Evolutionary conservation across 2,113 vertebrate genomes (phyloP).

Genomic region (Psephotus haematonotus): DNA sequence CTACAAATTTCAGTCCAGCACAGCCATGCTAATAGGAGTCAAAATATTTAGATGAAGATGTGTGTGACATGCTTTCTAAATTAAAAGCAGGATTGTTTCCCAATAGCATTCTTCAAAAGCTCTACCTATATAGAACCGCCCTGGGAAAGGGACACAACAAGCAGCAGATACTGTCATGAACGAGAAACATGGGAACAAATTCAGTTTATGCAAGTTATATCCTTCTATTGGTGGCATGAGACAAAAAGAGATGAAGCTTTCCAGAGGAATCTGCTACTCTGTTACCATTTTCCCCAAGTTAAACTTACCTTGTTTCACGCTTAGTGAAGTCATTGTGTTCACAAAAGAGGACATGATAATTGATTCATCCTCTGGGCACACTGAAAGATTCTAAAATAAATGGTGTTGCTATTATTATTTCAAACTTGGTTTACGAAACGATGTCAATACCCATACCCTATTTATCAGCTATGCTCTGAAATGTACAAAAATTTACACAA

Average conservation of each 20-base stretch:
- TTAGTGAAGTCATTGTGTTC: slow-evolving; percentile 98
- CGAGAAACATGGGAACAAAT: background rate
- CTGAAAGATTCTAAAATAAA: slow-evolving; percentile 90
- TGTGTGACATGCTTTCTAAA: background rate
- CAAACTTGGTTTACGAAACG: background rate
- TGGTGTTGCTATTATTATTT: background rate
- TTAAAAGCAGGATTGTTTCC: background rate
- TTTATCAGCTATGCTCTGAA: background rate
- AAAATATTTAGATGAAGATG: background rate
- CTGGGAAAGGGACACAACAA: background rate
- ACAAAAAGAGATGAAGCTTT: background rate
- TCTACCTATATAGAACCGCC: background rate
- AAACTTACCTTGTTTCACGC: slow-evolving; percentile 93
- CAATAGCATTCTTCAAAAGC: background rate
- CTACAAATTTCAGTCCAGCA: background rate
- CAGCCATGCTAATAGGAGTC: background rate
- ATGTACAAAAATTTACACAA: background rate
- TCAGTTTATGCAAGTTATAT: background rate
- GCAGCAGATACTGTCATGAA: fast-evolving
- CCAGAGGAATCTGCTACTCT: background rate
- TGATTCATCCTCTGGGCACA: slow-evolving; percentile 98
- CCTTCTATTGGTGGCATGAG: background rate
- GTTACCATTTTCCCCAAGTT: background rate
- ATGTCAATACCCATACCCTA: background rate
- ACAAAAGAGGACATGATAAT: slow-evolving; percentile 99